Evolutionary conservation across 2,888 invertebrate species (phyloP).

Genomic region (Liopterus haemorrhoidalis): DNA sequence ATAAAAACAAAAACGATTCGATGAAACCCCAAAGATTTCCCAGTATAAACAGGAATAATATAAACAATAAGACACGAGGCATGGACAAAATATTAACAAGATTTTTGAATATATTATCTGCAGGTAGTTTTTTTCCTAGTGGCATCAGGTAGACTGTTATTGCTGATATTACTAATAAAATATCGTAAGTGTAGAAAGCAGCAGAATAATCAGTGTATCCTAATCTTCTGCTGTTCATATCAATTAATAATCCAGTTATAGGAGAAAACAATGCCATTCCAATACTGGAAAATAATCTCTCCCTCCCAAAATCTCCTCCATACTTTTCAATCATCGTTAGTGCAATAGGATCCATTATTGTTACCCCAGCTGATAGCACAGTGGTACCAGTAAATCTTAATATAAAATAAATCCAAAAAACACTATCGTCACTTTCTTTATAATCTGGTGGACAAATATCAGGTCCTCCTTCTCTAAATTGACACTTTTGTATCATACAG

Average conservation of each 20-base stretch:
- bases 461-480: conserved; percentile 68
- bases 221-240: conserved; percentile 59
- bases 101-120: conserved; percentile 71
- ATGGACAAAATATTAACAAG: conserved; percentile 68
- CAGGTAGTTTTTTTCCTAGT: conserved; percentile 68
- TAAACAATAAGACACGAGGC: conserved; percentile 73
- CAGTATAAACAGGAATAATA: conserved; percentile 72
- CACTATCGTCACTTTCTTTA: conserved; percentile 67
- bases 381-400: conserved; percentile 74
- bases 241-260: conserved; percentile 71
- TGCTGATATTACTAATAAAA: conserved; percentile 65
- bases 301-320: conserved; percentile 75
- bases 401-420: conserved; percentile 79
- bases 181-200: conserved; percentile 80
- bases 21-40: conserved; percentile 88
- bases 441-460: conserved; percentile 75
- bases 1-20: conserved; percentile 81
- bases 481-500: conserved; percentile 73
- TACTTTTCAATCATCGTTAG: conserved; percentile 79
- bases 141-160: conserved; percentile 72
- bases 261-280: conserved; percentile 81
- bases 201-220: conserved; percentile 80
- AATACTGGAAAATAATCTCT: conserved; percentile 71
- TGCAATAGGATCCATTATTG: conserved; percentile 84
- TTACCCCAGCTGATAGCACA: conserved; percentile 77